A percentile compares a stretch with the other conserved stretches of the same genome.
Conservation (phyloP, 2,888 invertebrate species). For the Serrognathus titanus region DNA sequence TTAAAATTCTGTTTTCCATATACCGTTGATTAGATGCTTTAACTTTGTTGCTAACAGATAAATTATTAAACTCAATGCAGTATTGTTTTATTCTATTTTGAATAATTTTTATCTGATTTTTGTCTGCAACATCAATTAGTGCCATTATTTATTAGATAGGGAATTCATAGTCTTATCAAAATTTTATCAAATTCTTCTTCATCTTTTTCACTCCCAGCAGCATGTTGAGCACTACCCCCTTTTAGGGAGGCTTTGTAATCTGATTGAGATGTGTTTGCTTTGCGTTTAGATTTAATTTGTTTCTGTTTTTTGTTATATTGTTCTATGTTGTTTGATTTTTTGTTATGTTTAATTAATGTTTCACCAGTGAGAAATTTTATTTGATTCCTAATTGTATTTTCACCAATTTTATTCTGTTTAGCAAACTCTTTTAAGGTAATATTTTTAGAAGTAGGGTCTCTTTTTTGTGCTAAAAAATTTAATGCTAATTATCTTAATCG, state of each 20-base stretch:
- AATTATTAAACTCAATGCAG: not conserved
- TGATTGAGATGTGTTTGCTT: not conserved
- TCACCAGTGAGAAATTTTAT: slow-evolving; percentile 12
- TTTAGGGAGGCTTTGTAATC: too few species aligned
- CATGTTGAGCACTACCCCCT: too few species aligned
- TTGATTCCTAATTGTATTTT: slow-evolving; percentile 12
- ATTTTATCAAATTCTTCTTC: slow-evolving; percentile 1
- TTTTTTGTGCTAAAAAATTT: slow-evolving; percentile 17
- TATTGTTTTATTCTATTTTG: not conserved
- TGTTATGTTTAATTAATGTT: slow-evolving; percentile 32
- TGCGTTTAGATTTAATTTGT: not conserved
- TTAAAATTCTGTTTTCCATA: not conserved
- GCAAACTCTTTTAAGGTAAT: slow-evolving; percentile 11
- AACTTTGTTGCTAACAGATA: not conserved
- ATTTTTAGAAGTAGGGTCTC: slow-evolving; percentile 13
- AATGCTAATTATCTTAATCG: slow-evolving; percentile 16
- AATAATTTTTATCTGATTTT: not conserved
- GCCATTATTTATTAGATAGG: not conserved
- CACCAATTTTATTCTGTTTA: slow-evolving; percentile 4
- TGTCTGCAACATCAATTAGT: not conserved
- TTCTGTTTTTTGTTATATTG: not conserved
- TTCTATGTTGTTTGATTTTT: slow-evolving; percentile 48
- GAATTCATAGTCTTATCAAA: not conserved
- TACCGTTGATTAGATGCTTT: not conserved
- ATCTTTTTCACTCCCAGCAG: not conserved